Percentiles rank a stretch among this genome's conserved stretches.
Evolutionary conservation across 53 echinoderm and acorn worm species (phyloP).

Genomic region (Zoroaster sp.): DNA sequence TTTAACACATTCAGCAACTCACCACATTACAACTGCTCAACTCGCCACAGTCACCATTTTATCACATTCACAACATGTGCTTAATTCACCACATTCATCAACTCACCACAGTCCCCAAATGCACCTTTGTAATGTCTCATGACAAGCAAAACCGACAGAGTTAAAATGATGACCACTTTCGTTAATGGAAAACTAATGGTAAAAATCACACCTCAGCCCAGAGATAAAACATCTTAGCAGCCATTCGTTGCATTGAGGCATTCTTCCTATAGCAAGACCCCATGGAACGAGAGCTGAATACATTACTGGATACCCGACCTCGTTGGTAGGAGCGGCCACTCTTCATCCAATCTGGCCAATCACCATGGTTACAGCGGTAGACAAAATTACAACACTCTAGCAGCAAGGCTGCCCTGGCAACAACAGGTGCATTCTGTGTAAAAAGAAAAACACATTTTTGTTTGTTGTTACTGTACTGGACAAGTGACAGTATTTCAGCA

Average conservation of each 20-base stretch:
- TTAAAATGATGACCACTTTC: too few relatives aligned
- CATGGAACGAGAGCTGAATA: slow-evolving; percentile 70
- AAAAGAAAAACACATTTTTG: neutral
- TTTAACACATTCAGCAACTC: too few relatives aligned
- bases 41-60: too few relatives aligned
- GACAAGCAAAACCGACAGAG: too few relatives aligned
- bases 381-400: slow-evolving; percentile 97
- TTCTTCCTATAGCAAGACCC: slow-evolving; percentile 85
- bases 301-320: slow-evolving; percentile 89
- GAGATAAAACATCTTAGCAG: slow-evolving; percentile 96
- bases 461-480: neutral
- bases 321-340: slow-evolving; percentile 70
- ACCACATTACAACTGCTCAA: too few relatives aligned
- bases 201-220: slow-evolving; percentile 90
- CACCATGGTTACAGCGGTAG: slow-evolving; percentile 98
- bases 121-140: too few relatives aligned
- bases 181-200: neutral
- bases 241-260: slow-evolving; percentile 79
- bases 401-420: slow-evolving; percentile 90
- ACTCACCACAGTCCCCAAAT: too few relatives aligned
- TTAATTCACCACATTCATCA: too few relatives aligned
- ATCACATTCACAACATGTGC: too few relatives aligned
- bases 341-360: slow-evolving; percentile 99
- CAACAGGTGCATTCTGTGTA: slow-evolving; percentile 92
- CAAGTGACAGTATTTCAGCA: neutral